Conservation (phyloP, 2,797 vertebrate genomes). For the Phrynocephalus forsythii region DNA sequence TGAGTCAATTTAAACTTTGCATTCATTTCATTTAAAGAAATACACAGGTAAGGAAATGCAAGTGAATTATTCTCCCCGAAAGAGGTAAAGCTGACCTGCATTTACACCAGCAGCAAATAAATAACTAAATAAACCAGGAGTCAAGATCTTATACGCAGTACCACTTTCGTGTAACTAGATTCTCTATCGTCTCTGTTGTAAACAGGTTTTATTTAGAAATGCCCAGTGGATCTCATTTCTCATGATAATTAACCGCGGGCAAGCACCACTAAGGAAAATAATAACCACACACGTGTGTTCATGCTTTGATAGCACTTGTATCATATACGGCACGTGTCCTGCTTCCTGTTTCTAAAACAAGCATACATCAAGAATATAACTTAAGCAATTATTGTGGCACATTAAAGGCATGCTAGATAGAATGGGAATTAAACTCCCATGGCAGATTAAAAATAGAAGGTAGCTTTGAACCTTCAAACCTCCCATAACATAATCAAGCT, state of each 20-base stretch:
- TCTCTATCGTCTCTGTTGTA: slow-evolving; percentile 10
- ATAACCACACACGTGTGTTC: not conserved
- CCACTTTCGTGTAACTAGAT: not conserved
- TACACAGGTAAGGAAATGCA: not conserved
- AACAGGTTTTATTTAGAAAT: slow-evolving; percentile 16
- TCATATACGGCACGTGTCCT: not conserved
- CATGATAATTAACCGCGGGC: not conserved
- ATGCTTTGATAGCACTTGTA: not conserved
- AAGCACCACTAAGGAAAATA: slow-evolving; percentile 5
- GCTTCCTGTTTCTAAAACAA: not conserved
- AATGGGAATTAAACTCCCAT: slow-evolving; percentile 40
- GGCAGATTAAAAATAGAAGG: slow-evolving; percentile 55
- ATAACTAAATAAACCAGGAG: not conserved
- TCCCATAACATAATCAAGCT: slow-evolving; percentile 45
- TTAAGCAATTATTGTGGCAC: slow-evolving; percentile 50
- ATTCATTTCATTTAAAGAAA: not conserved
- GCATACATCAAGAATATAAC: slow-evolving; percentile 43
- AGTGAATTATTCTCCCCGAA: not conserved
- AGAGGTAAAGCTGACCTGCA: not conserved
- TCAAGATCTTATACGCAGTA: not conserved
- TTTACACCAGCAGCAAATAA: not conserved
- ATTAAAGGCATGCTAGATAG: slow-evolving; percentile 40
- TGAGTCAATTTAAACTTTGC: not conserved
- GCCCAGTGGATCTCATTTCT: not conserved
- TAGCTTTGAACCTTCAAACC: slow-evolving; percentile 46